Evolutionary conservation across 2,888 invertebrate species (phyloP), one percentile per base, ranked within the genome.

Genomic region (Ommatoiulus sabulosus): DNA sequence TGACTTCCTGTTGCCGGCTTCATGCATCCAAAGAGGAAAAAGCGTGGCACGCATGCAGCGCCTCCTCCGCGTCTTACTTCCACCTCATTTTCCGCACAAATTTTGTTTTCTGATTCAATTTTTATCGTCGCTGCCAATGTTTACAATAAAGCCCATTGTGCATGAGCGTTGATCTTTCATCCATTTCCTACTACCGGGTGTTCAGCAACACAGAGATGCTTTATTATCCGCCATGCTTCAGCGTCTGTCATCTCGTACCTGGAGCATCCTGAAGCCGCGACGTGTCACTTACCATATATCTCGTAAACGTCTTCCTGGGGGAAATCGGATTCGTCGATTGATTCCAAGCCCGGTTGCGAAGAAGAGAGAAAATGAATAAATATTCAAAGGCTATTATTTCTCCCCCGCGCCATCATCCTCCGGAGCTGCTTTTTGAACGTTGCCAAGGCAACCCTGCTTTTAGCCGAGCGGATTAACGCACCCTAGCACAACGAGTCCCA

Each of bases 341-440:
- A 63, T 63, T 63, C 63, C 17, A n/a, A 52, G 12, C n/a, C 63
- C 17, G n/a, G n/a, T 63, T 63, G 24, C 20, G 24, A 24, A n/a
- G n/a, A n/a, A 7, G 72, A 24, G 72, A 72, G 72, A 72, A 72
- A 72, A 72, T 72, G 72, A 24, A 72, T 72, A 72, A 72, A 72
- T 72, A 72, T 72, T 72, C 72, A 72, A 72, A 72, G 72, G 72
- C 4, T 72, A 72, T 72, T 72, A 72, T 72, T 72, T 72, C 20
- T 20, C 72, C 20, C 72, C 72, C 24, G 5, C n/a, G 3, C 72
- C 52, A 52, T 15, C 52, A 2, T 15, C 72, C 63, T 5, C 63
- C 3, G 3, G 20, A 7, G 72, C 24, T 24, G 2, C 24, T 72
- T 72, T 72, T 24, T 72, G 24, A 7, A 72, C 72, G 72, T 72